Conservation (phyloP, 2,888 invertebrate species). For the Blomia tropicalis region DNA sequence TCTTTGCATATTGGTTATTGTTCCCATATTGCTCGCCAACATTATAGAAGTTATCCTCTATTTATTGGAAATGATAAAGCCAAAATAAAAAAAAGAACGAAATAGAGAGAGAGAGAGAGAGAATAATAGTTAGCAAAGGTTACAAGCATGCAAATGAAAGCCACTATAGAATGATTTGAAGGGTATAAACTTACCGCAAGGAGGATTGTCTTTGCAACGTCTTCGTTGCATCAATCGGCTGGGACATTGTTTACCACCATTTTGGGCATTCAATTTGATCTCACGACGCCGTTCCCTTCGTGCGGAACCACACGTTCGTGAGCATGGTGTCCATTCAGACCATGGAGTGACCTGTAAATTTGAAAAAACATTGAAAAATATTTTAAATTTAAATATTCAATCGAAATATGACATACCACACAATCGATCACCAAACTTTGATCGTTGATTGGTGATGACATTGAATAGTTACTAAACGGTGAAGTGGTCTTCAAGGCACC, state of each 20-base stretch:
- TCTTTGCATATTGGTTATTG: not conserved
- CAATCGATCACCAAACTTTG: conserved; percentile 34
- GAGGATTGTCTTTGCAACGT: conserved; percentile 40
- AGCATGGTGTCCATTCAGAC: conserved; percentile 69
- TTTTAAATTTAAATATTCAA: not conserved
- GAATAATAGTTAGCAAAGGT: too few relatives aligned
- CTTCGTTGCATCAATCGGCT: conserved; percentile 44
- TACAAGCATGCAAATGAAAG: too few relatives aligned
- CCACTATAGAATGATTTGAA: too few relatives aligned
- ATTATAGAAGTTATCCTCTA: too few relatives aligned
- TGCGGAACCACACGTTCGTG: conserved; percentile 59
- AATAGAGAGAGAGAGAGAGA: too few relatives aligned
- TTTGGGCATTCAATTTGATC: conserved; percentile 45
- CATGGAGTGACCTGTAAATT: conserved; percentile 48
- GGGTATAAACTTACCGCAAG: conserved; percentile 27
- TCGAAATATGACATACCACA: conserved; percentile 34
- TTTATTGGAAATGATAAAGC: too few relatives aligned
- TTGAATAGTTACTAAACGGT: conserved; percentile 23
- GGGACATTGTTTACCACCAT: conserved; percentile 51
- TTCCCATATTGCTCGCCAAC: too few relatives aligned
- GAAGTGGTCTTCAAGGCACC: conserved; percentile 28
- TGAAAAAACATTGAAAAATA: too few relatives aligned
- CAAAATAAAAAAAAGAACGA: too few relatives aligned
- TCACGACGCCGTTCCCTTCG: conserved; percentile 48
- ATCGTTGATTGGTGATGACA: conserved; percentile 31